Conservation (phyloP, 2,113 vertebrate genomes). For the Tragulus kanchil region DNA sequence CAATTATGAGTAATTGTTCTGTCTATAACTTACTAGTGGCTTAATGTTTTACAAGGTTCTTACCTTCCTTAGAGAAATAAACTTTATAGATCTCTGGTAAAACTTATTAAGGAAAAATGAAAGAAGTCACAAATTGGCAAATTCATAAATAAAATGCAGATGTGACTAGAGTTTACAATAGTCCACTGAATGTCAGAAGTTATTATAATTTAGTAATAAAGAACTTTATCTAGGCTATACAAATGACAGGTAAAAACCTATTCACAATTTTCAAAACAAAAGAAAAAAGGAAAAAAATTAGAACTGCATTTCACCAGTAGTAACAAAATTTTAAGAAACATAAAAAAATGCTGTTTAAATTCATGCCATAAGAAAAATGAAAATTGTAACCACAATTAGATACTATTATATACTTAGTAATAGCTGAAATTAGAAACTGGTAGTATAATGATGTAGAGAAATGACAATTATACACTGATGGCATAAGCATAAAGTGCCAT, state of each 20-base stretch:
- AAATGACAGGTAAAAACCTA: neutral
- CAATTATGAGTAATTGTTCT: neutral
- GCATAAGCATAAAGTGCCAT: neutral
- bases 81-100: neutral
- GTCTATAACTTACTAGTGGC: neutral
- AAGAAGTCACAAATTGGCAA: neutral
- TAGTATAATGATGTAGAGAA: neutral
- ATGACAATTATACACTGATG: neutral
- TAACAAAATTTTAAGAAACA: neutral
- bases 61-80: neutral
- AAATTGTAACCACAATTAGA: neutral
- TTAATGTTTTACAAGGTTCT: neutral
- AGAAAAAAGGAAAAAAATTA: neutral
- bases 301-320: neutral
- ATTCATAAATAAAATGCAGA: neutral
- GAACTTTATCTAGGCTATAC: neutral
- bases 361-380: neutral
- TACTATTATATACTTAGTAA: neutral
- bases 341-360: neutral
- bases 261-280: neutral
- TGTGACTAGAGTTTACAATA: neutral
- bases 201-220: neutral
- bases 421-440: neutral
- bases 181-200: neutral
- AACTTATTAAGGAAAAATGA: neutral